A percentile compares a stretch with the other conserved stretches of the same genome.
These are phyloP conservation scores for Acronicta aceris DNA, from an alignment of 2,888 invertebrate species.

Conservation along the genomic window DNA sequence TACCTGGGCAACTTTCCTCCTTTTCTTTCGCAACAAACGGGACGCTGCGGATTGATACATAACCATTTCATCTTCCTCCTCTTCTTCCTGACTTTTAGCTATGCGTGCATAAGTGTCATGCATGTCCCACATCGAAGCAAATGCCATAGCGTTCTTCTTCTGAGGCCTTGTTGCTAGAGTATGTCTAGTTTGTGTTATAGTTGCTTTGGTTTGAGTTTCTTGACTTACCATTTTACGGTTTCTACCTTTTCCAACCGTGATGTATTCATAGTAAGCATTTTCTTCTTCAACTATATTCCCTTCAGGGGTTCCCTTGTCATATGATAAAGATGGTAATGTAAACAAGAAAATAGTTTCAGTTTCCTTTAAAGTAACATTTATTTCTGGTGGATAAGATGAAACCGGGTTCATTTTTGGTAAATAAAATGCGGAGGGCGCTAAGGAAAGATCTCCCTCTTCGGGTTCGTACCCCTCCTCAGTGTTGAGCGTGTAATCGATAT, in stretches of 20 bases:
- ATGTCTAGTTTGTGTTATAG: conserved; percentile 90
- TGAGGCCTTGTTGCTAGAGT: conserved; percentile 89
- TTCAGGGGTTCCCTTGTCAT: conserved; percentile 89
- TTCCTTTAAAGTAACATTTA: conserved; percentile 91
- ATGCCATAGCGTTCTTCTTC: conserved; percentile 89
- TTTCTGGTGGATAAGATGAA: conserved; percentile 86
- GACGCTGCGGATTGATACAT: conserved; percentile 79
- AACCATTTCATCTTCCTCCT: conserved; percentile 83
- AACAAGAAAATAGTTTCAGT: conserved; percentile 91
- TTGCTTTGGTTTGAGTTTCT: conserved; percentile 91
- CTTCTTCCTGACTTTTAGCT: conserved; percentile 66
- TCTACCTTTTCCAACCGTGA: conserved; percentile 91
- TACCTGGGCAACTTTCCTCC: conserved; percentile 46
- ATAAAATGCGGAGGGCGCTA: conserved; percentile 82
- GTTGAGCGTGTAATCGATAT: conserved; percentile 84
- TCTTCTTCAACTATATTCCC: conserved; percentile 89
- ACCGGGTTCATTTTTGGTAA: conserved; percentile 72
- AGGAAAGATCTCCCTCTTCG: conserved; percentile 67
- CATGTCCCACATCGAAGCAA: conserved; percentile 94
- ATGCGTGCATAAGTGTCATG: conserved; percentile 91
- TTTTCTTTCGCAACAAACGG: conserved; percentile 72
- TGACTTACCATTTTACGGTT: conserved; percentile 91
- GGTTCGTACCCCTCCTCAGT: conserved; percentile 75
- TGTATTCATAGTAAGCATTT: conserved; percentile 91
- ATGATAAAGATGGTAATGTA: conserved; percentile 91